These are phyloP conservation scores for Stegostoma tigrinum DNA, from an alignment of 2,113 vertebrate genomes.

Conservation along the genomic window DNA sequence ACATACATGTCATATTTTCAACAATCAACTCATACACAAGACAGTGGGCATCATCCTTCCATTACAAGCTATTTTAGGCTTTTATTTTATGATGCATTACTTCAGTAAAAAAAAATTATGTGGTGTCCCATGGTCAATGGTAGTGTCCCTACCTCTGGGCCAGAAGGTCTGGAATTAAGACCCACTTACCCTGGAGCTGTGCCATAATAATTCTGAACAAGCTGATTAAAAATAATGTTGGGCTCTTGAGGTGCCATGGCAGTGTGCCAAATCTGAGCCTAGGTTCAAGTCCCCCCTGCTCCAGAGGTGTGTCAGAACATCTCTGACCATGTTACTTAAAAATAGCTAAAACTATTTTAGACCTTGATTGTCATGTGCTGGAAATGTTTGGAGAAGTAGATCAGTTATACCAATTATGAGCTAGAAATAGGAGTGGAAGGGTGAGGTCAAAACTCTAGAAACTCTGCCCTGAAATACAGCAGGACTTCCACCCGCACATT, in stretches of 20 bases:
- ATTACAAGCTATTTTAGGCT: background rate
- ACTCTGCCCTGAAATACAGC: background rate
- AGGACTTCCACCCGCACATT: background rate
- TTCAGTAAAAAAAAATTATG: background rate
- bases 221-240: no score
- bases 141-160: no score
- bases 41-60: background rate
- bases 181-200: no score
- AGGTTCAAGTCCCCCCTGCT: no score
- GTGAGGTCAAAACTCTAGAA: background rate
- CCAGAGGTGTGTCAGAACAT: no score
- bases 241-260: no score
- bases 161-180: no score
- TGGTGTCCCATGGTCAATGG: no score
- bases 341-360: background rate
- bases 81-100: background rate
- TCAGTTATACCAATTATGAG: background rate
- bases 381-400: background rate
- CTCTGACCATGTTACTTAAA: no score
- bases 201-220: no score
- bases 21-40: background rate
- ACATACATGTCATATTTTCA: background rate
- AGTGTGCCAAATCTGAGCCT: no score
- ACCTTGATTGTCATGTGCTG: background rate
- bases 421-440: background rate